These are phyloP conservation scores for Dicerorhinus sumatrensis DNA, from an alignment of 2,113 vertebrate genomes.

Conservation along the genomic window DNA sequence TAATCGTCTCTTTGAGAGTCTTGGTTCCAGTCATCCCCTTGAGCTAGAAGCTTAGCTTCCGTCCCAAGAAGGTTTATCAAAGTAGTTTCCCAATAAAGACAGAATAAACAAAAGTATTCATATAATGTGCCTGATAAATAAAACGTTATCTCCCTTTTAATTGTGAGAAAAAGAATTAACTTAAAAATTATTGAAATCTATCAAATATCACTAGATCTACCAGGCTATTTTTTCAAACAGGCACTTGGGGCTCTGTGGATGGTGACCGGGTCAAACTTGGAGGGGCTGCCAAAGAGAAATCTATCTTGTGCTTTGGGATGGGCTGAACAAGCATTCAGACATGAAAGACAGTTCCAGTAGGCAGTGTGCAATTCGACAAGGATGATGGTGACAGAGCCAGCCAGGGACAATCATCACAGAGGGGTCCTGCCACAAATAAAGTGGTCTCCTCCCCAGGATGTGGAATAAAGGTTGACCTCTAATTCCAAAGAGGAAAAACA, in stretches of 20 bases:
- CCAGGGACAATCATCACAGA: too few species aligned
- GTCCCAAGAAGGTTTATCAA: neutral
- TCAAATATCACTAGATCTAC: too few species aligned
- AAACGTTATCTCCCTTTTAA: neutral
- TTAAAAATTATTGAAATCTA: neutral
- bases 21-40: neutral
- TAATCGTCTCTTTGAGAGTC: neutral
- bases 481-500: neutral
- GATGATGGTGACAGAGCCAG: neutral
- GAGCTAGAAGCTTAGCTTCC: neutral
- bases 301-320: neutral
- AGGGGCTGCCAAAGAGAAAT: neutral
- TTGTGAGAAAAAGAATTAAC: neutral
- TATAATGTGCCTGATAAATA: neutral
- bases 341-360: neutral
- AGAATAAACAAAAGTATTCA: neutral
- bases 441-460: neutral
- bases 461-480: neutral
- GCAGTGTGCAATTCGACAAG: accelerated
- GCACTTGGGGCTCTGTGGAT: accelerated
- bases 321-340: neutral
- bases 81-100: neutral
- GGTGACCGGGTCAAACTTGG: too few species aligned
- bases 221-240: neutral
- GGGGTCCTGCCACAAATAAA: neutral